Percentiles rank a stretch among this genome's conserved stretches.
phyloP scores from a whole-genome alignment of 2,797 vertebrate genomes.

The Botia almorhae region DNA sequence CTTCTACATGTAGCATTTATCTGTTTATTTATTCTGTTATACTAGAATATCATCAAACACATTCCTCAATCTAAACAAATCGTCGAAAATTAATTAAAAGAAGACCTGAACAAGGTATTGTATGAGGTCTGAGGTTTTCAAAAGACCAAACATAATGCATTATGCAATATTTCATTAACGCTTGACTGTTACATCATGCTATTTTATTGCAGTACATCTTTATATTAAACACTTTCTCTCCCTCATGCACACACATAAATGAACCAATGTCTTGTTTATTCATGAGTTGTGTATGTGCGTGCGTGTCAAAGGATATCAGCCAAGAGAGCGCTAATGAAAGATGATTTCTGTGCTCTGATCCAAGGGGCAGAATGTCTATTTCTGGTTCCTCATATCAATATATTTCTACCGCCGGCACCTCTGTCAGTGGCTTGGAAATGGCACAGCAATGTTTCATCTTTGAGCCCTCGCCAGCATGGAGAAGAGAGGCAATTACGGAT shows the following conservation, averaged over 20 bases:
- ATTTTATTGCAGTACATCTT: conserved; percentile 6
- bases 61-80: too few relatives aligned
- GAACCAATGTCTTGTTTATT: conserved; percentile 54
- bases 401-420: conserved; percentile 54
- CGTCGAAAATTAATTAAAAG: not conserved
- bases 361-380: conserved; percentile 72
- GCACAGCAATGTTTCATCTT: conserved; percentile 51
- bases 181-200: not conserved
- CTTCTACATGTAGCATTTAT: too few relatives aligned
- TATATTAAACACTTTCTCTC: not conserved
- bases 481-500: conserved; percentile 15
- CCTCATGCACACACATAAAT: not conserved
- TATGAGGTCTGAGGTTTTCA: not conserved
- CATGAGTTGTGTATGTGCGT: conserved; percentile 29
- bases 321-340: conserved; percentile 64
- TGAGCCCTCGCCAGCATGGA: conserved; percentile 24
- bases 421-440: conserved; percentile 53
- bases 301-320: conserved; percentile 69
- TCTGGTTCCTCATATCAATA: conserved; percentile 69
- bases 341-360: conserved; percentile 67
- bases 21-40: too few relatives aligned
- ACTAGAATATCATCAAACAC: too few relatives aligned
- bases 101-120: not conserved
- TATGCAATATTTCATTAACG: not conserved
- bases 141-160: not conserved